Percentiles rank a stretch among this genome's conserved stretches.
phyloP scores from a whole-genome alignment of 2,888 invertebrate species.

The Spicauda simplicius region DNA sequence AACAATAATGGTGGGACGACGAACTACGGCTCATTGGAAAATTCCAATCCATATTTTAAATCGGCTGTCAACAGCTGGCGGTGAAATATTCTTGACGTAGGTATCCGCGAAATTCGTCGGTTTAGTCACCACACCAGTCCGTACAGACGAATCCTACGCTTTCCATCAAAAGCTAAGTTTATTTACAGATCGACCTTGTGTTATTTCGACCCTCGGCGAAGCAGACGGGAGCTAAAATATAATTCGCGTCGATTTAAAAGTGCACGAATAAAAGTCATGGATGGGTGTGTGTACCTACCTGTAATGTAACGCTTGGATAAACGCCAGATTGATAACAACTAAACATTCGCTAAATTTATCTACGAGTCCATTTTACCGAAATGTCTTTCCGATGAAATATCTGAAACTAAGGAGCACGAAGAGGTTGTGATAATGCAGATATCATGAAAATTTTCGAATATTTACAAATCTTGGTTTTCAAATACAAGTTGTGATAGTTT shows the following conservation, averaged over 20 bases:
- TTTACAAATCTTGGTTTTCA: no score
- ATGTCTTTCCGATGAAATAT: slow-evolving; percentile 15
- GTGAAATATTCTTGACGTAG: slow-evolving; percentile 20
- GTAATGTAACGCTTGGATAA: slow-evolving; percentile 56
- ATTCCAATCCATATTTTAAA: slow-evolving; percentile 22
- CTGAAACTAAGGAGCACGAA: neutral
- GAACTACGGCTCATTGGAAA: neutral
- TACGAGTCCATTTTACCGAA: slow-evolving; percentile 26
- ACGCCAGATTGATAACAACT: slow-evolving; percentile 61
- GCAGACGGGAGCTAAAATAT: slow-evolving; percentile 63
- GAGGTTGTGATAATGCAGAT: neutral
- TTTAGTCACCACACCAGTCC: slow-evolving; percentile 42
- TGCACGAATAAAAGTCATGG: slow-evolving; percentile 59
- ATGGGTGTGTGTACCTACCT: slow-evolving; percentile 52
- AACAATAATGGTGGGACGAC: neutral
- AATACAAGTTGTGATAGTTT: no score
- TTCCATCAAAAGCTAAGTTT: slow-evolving; percentile 58
- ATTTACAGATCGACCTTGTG: slow-evolving; percentile 74
- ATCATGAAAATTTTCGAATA: no score
- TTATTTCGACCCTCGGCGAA: slow-evolving; percentile 66
- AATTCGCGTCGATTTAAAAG: slow-evolving; percentile 60
- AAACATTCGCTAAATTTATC: slow-evolving; percentile 34
- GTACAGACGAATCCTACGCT: slow-evolving; percentile 55
- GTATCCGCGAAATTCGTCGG: slow-evolving; percentile 17
- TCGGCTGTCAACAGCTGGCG: slow-evolving; percentile 20